A percentile compares a stretch with the other conserved stretches of the same genome.
These are phyloP conservation scores for Microcebus lehilahytsara DNA, from an alignment of 2,113 vertebrate species.

Conservation along the genomic window DNA sequence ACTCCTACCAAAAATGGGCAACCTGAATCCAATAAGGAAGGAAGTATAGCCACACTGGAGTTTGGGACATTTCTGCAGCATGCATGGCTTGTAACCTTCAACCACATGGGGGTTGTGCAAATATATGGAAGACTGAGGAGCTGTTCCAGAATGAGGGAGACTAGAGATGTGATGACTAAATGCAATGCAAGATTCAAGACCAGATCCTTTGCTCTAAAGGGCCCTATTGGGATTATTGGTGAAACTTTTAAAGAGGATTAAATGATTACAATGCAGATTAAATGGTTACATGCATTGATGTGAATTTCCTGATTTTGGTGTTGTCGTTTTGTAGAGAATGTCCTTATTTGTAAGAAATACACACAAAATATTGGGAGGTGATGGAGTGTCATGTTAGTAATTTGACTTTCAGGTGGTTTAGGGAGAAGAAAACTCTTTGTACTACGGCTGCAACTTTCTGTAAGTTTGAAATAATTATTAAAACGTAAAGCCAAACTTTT, in stretches of 20 bases:
- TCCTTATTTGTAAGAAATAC: background rate
- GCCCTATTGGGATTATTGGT: no score
- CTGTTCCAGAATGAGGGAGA: background rate
- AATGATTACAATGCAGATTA: background rate
- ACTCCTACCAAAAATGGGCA: background rate
- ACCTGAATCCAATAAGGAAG: background rate
- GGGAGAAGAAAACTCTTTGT: background rate
- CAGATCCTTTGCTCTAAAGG: background rate
- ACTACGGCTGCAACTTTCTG: background rate
- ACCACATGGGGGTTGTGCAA: background rate
- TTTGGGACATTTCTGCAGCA: no score
- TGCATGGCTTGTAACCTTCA: no score
- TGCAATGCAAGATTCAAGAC: background rate
- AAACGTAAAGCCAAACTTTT: background rate
- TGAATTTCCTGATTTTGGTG: background rate
- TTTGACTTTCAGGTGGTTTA: background rate
- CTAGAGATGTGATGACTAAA: background rate
- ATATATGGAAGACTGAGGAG: background rate
- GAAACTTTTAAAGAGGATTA: background rate
- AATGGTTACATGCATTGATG: background rate
- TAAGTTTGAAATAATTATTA: background rate
- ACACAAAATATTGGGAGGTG: background rate
- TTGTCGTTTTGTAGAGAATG: background rate
- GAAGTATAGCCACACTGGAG: background rate
- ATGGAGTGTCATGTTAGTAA: background rate